phyloP scores from a whole-genome alignment of 2,797 vertebrate species.

The Sebastes wilsoni region DNA sequence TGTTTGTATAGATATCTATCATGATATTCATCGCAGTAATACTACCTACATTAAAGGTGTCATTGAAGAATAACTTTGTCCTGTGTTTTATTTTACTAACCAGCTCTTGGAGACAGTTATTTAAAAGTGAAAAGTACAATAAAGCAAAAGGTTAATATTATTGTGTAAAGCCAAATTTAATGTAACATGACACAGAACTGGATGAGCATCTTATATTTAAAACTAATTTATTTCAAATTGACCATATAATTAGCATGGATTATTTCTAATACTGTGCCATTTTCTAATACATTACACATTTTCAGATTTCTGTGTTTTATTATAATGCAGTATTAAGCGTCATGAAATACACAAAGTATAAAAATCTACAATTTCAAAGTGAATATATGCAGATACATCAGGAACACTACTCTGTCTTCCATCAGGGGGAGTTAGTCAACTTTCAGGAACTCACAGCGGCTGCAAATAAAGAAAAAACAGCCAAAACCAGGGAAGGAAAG shows the following conservation, averaged over 20 bases:
- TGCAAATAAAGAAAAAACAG: slow-evolving; percentile 18
- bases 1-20: slow-evolving; percentile 18
- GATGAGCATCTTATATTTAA: not conserved
- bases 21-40: not conserved
- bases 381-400: not conserved
- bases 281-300: not conserved
- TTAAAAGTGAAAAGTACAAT: not conserved
- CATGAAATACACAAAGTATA: slow-evolving; percentile 2
- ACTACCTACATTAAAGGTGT: slow-evolving; percentile 40
- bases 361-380: not conserved
- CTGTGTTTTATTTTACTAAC: slow-evolving; percentile 2
- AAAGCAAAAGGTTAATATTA: not conserved
- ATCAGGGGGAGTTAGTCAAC: slow-evolving; percentile 25
- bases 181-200: not conserved
- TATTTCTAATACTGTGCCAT: not conserved
- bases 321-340: not conserved
- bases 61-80: not conserved
- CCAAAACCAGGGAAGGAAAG: not conserved
- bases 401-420: slow-evolving; percentile 4
- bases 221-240: not conserved
- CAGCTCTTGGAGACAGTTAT: not conserved
- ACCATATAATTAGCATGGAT: not conserved
- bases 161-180: not conserved
- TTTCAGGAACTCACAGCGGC: slow-evolving; percentile 31
- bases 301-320: not conserved